Evolutionary conservation across 2,888 invertebrate species (phyloP).

Genomic region (Steinernema hermaphroditum): DNA sequence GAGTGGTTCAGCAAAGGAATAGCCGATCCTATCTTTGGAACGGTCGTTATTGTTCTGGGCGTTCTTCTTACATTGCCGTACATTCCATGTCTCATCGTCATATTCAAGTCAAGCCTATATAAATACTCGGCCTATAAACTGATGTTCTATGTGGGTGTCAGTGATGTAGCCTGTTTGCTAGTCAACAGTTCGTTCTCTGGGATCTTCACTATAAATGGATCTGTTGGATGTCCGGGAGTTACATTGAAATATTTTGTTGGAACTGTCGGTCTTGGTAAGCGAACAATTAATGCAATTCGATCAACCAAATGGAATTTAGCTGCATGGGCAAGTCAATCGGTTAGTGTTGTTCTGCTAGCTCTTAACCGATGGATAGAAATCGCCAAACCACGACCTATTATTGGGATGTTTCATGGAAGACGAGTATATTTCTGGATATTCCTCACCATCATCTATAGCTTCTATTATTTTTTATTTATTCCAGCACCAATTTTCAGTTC

Average conservation of each 20-base stretch:
- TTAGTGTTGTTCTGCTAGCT: not conserved
- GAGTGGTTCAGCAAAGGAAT: too few species aligned
- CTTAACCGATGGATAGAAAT: slow-evolving; percentile 5
- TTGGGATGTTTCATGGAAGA: not conserved
- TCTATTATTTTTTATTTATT: not conserved
- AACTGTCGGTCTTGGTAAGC: not conserved
- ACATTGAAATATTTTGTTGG: not conserved
- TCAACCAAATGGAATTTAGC: not conserved
- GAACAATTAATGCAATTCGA: too few species aligned
- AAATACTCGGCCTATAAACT: not conserved
- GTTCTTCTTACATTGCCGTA: not conserved
- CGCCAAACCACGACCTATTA: not conserved
- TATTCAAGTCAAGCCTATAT: slow-evolving; percentile 1
- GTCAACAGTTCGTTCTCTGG: not conserved
- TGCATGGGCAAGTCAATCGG: not conserved
- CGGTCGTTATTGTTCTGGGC: not conserved
- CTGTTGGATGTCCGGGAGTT: not conserved
- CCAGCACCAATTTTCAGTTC: too few species aligned
- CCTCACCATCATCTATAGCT: not conserved
- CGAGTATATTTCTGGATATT: not conserved
- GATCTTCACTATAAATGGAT: not conserved
- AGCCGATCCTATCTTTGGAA: not conserved
- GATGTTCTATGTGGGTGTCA: not conserved
- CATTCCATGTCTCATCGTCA: slow-evolving; percentile 14
- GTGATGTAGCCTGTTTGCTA: not conserved